Base-by-base conservation (phyloP, 2,888 invertebrate species). In the Ectemnius cavifrons region DNA sequence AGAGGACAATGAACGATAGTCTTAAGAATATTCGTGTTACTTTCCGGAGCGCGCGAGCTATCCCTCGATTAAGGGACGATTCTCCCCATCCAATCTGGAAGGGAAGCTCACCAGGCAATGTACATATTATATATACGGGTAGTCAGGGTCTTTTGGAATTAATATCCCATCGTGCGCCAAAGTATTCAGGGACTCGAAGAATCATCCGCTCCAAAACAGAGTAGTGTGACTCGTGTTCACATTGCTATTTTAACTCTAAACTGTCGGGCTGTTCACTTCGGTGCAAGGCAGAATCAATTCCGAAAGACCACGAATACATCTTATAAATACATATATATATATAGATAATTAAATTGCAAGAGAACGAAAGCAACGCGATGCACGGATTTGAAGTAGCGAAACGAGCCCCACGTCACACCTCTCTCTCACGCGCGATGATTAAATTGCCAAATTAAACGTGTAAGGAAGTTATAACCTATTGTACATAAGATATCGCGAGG, bases 371-470 rank as follows among this genome's bases (percentile, higher is more conserved):
- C 67, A 75, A 83, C 63, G 83, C 82, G 82, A 83, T 83, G 82
- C 81, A 83, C 82, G 82, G 83, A 83, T 83, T 83, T 83, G 82
- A 83, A 76, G 63, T 81, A 83, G 81, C 65, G 67, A 76, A 56
- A 16, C 5, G 71, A 78, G 46, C 73, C 73, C 58, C 76, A 63
- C 67, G 70, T 68, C 72, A 70, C 63, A 37, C 37, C 37, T 37
- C 74, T 71, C 64, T 64, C 14, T 58, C 74, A 76, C 78, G 76
- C 75, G 37, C 37, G 37, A 37, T 37, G 37, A 37, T 37, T 37
- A 37, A 71, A 82, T 81, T 81, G 82, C 83, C 83, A 83, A 83
- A 82, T 69, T 83, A 82, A 72, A 83, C 71, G 73, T 78, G 78
- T 78, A 80, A 82, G 68, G 76, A 74, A 62, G 65, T 61, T 66